Percentiles rank a stretch among this genome's conserved stretches.
These are phyloP conservation scores for Coecobrya sp. DNA, from an alignment of 2,888 invertebrate genomes.

Conservation along the genomic window DNA sequence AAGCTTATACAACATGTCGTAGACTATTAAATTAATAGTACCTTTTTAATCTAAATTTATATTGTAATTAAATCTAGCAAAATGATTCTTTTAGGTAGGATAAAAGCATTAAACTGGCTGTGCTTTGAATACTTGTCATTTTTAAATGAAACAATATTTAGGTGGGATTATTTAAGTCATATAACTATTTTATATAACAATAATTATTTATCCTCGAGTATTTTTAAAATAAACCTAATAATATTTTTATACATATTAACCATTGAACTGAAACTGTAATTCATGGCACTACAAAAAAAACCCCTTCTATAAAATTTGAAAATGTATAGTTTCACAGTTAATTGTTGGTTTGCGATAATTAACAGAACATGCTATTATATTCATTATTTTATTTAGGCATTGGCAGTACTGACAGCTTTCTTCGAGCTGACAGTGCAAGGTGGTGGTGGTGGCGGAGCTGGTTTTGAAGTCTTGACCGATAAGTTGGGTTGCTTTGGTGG, in stretches of 20 bases:
- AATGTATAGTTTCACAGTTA: neutral
- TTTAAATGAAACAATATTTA: conserved; percentile 70
- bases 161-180: conserved; percentile 79
- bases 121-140: conserved; percentile 84
- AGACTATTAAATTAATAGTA: conserved; percentile 37
- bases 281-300: conserved; percentile 56
- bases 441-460: conserved; percentile 75
- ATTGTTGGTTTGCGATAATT: no score
- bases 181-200: no score
- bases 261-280: conserved; percentile 41
- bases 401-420: conserved; percentile 62
- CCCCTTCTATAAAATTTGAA: conserved; percentile 23
- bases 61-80: conserved; percentile 8
- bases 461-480: conserved; percentile 71
- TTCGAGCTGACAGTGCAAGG: conserved; percentile 74
- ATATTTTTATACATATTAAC: conserved; percentile 49
- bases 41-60: conserved; percentile 26
- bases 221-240: conserved; percentile 11
- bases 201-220: conserved; percentile 43
- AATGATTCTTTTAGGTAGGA: conserved; percentile 2
- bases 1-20: conserved; percentile 13
- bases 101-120: conserved; percentile 82
- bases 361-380: neutral
- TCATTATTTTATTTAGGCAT: conserved; percentile 33
- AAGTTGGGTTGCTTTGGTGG: conserved; percentile 82